A percentile compares a stretch with the other conserved stretches of the same genome.
These are phyloP conservation scores for Machimus atricapillus DNA, from an alignment of 2,888 invertebrate genomes.

Conservation along the genomic window DNA sequence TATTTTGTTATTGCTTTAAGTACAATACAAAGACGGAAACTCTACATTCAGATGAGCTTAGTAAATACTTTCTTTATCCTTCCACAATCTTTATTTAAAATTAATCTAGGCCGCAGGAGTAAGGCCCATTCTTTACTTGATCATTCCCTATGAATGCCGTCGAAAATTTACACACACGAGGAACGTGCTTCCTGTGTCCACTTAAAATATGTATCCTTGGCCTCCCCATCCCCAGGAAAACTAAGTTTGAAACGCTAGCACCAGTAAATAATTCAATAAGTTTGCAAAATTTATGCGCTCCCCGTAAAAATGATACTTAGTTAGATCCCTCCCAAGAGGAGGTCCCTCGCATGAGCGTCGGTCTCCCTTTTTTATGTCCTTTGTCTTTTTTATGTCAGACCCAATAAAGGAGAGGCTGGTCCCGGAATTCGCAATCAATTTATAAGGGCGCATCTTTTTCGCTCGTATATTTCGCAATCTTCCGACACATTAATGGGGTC, in stretches of 20 bases:
- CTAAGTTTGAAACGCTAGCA: not conserved
- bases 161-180: not conserved
- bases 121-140: not conserved
- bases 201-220: not conserved
- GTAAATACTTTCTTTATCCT: too few relatives aligned
- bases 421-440: not conserved
- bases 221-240: not conserved
- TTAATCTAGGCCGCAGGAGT: not conserved
- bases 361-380: not conserved
- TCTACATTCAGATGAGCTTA: too few relatives aligned
- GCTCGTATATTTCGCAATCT: not conserved
- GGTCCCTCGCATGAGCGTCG: not conserved
- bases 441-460: not conserved
- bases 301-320: not conserved
- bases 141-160: not conserved
- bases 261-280: not conserved
- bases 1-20: too few relatives aligned
- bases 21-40: too few relatives aligned
- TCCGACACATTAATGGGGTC: not conserved
- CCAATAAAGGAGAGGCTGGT: not conserved
- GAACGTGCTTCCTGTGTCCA: not conserved
- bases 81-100: not conserved
- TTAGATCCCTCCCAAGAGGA: not conserved
- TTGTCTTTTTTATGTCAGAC: not conserved
- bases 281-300: not conserved